phyloP scores from a whole-genome alignment of 1,140 invertebrate genomes.

The Drosophila burlai region DNA sequence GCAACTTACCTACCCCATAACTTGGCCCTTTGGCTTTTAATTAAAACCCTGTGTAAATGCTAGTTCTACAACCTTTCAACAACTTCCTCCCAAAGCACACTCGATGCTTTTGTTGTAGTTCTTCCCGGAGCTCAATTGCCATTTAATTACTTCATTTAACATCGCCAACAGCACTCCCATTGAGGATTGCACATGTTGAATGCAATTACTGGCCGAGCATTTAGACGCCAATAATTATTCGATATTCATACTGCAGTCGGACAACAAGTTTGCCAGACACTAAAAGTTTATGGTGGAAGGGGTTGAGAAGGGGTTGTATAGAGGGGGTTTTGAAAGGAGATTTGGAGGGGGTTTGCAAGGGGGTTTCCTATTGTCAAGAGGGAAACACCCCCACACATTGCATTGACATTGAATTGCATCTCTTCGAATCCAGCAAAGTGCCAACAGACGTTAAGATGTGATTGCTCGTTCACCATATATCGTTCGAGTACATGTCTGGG shows the following conservation, averaged over 20 bases:
- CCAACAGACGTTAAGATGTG: slow-evolving; percentile 46
- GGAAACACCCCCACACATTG: slow-evolving; percentile 29
- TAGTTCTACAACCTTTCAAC: slow-evolving; percentile 24
- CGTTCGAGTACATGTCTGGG: not conserved
- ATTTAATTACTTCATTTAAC: slow-evolving; percentile 60
- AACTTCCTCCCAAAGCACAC: slow-evolving; percentile 9
- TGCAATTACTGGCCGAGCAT: slow-evolving; percentile 54
- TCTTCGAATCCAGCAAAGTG: slow-evolving; percentile 40
- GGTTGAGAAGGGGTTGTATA: not conserved
- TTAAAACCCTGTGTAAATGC: slow-evolving; percentile 7
- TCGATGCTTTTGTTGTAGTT: slow-evolving; percentile 37
- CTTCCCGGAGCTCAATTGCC: slow-evolving; percentile 36
- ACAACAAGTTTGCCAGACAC: slow-evolving; percentile 42
- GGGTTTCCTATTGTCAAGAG: not conserved
- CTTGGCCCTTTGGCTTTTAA: slow-evolving; percentile 2
- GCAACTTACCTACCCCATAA: slow-evolving; percentile 2
- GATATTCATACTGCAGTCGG: slow-evolving; percentile 44
- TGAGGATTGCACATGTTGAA: slow-evolving; percentile 53
- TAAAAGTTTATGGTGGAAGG: not conserved
- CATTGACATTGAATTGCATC: slow-evolving; percentile 62
- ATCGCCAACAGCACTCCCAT: slow-evolving; percentile 26
- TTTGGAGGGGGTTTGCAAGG: not conserved
- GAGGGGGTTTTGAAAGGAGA: not conserved
- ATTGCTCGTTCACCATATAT: slow-evolving; percentile 11
- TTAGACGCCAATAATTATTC: slow-evolving; percentile 64